Conservation (phyloP, 2,888 invertebrate genomes). For the Chironomus riparius region DNA sequence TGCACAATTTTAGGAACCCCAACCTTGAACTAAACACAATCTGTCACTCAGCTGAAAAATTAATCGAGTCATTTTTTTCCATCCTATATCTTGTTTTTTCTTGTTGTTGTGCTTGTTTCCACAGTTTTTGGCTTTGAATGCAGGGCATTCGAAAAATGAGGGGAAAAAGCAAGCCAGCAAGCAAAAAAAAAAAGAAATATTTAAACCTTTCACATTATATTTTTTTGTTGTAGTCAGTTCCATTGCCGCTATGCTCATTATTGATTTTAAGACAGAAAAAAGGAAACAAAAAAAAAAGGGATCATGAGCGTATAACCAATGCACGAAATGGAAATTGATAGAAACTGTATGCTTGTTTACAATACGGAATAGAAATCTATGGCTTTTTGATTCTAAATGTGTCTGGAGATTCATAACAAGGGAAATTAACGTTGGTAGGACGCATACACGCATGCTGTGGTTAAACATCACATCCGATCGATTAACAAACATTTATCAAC, state of each 20-base stretch:
- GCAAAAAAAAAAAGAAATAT: too few species aligned
- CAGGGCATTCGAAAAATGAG: not conserved
- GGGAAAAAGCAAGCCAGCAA: not conserved
- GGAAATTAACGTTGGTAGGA: not conserved
- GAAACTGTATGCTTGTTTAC: not conserved
- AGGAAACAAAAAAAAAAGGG: too few species aligned
- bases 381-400: not conserved
- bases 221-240: not conserved
- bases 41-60: constrained; percentile 1
- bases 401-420: not conserved
- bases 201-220: too few species aligned
- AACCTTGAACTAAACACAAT: not conserved
- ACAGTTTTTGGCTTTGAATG: not conserved
- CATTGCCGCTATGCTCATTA: not conserved
- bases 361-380: not conserved
- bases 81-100: not conserved
- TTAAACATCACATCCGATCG: not conserved
- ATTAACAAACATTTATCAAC: not conserved
- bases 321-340: not conserved
- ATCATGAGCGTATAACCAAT: not conserved
- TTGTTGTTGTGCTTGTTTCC: not conserved
- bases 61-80: not conserved
- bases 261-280: not conserved
- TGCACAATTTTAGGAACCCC: not conserved
- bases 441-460: not conserved